Evolutionary conservation across 2,888 invertebrate species (phyloP), one percentile per base, ranked within the genome.

Genomic region (Luffia ferchaultella): DNA sequence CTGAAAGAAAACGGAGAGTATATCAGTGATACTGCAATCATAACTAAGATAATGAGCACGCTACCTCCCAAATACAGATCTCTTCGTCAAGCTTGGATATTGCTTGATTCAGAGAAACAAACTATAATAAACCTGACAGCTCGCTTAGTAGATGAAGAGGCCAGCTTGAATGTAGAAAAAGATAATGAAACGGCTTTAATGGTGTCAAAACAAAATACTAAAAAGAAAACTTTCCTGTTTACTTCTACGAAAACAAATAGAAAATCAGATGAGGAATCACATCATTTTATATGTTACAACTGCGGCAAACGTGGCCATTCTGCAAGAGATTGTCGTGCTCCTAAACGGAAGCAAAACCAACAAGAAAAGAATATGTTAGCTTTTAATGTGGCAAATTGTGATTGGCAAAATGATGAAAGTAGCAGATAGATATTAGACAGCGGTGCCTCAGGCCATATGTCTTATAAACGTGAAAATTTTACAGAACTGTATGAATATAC

Each of bases 31-130:
- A 60, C 47, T 5, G 61, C 58, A 1, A 47, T 62, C 0, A 62
- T 62, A 0, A 61, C 62, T 7, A 63, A 63, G 52, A 63, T 62
- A 54, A n/a, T 63, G 3, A 50, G 60, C 15, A 60, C 58, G 2
- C 49, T 61, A 40, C 62, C 61, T 2, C 9, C 43, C 0, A 60
- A 57, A 41, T 61, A 60, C 20, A 52, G 60, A 46, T 53, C 59
- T 17, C 44, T 62, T 0, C 52, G 60, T 1, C 59, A 60, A 51
- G 57, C 58, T 1, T 61, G 60, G 60, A 43, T 62, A 53, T 62
- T n/a, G n/a, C 30, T 30, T 12, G 30, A 30, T 30, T 30, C 3
- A 7, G 12, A 30, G 12, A 30, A 30, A 7, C 30, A 30, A 30
- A 30, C 30, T 30, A 30, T 30, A 30, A 7, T 12, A 30, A 30